A percentile compares a stretch with the other conserved stretches of the same genome.
These are phyloP conservation scores for Zoroaster sp. DNA, from an alignment of 53 echinoderm and acorn worm species.

Conservation along the genomic window DNA sequence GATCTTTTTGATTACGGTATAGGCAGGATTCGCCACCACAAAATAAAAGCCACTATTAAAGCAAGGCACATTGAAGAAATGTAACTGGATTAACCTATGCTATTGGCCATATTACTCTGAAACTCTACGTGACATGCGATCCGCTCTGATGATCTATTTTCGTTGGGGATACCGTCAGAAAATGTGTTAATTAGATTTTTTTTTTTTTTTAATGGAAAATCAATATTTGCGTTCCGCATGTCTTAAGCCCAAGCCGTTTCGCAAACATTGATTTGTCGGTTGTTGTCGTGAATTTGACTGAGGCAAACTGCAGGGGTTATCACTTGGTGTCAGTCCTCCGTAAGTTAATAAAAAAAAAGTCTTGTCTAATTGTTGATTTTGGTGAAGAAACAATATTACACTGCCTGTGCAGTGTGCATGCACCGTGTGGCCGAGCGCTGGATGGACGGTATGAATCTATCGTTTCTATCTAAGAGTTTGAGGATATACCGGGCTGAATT, in stretches of 20 bases:
- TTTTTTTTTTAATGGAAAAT: slow-evolving; percentile 8
- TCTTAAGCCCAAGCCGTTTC: background rate
- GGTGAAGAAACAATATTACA: too few relatives aligned
- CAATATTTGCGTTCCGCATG: slow-evolving; percentile 19
- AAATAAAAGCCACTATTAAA: background rate
- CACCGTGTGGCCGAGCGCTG: too few relatives aligned
- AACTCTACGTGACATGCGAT: slow-evolving; percentile 21
- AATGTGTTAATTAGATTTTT: slow-evolving; percentile 30
- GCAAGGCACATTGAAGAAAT: background rate
- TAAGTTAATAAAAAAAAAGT: background rate
- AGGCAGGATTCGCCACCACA: background rate
- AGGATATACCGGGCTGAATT: too few relatives aligned
- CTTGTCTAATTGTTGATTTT: background rate
- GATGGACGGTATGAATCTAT: too few relatives aligned
- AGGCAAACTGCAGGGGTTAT: background rate
- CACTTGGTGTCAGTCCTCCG: background rate
- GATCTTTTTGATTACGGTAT: background rate
- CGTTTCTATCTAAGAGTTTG: too few relatives aligned
- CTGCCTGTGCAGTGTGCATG: too few relatives aligned
- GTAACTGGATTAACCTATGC: slow-evolving; percentile 30
- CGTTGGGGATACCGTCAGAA: background rate
- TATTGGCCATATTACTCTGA: background rate
- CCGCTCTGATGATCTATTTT: slow-evolving; percentile 11
- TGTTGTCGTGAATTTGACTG: background rate
- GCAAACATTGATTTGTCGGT: background rate